Conservation (phyloP, 2,113 vertebrate species). For the Thomomys bottae region DNA sequence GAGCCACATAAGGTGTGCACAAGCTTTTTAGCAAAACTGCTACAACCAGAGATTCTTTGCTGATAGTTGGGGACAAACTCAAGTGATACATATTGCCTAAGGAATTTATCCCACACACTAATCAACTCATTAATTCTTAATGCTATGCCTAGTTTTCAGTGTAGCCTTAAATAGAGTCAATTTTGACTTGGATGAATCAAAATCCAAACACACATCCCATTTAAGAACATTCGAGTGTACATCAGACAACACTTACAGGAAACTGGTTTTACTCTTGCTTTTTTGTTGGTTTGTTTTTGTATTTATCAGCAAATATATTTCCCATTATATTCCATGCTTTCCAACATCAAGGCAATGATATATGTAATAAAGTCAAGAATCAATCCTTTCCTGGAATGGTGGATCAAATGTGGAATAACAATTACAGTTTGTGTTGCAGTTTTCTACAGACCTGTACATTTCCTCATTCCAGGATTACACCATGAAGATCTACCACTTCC, state of each 20-base stretch:
- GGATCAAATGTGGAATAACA: neutral
- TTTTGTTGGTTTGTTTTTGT: neutral
- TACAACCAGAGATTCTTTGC: neutral
- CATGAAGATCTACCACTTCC: neutral
- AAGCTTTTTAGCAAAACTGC: neutral
- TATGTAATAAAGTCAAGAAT: slow-evolving; percentile 24
- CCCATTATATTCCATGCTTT: neutral
- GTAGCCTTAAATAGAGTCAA: neutral
- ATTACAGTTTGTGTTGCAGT: slow-evolving; percentile 3
- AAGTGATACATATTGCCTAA: neutral
- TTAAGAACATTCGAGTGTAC: neutral
- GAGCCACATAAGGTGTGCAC: neutral
- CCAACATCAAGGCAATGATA: neutral
- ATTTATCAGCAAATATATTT: slow-evolving; percentile 24
- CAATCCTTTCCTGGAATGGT: neutral
- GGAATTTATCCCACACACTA: neutral
- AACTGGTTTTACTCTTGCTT: neutral
- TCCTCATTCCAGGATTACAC: neutral
- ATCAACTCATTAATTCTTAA: neutral
- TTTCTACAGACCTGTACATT: neutral
- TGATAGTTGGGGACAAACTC: neutral
- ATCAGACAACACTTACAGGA: neutral
- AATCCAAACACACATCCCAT: neutral
- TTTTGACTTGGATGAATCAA: neutral
- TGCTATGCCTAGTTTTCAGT: neutral